A percentile compares a stretch with the other conserved stretches of the same genome.
Evolutionary conservation across 2,113 vertebrate genomes (phyloP).

Genomic region (Caretta caretta): DNA sequence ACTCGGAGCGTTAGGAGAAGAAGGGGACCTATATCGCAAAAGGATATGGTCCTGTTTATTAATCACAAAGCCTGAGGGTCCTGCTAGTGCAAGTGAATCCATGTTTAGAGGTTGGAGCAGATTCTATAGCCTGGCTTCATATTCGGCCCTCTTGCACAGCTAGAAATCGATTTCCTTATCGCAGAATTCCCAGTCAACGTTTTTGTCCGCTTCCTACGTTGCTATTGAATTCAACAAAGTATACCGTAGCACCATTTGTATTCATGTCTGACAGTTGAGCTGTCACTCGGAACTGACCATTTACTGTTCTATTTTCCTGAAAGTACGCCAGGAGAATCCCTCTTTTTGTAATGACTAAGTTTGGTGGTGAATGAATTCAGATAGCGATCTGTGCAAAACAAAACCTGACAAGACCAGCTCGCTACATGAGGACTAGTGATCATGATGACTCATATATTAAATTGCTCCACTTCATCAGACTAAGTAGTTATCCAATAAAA

Average conservation of each 20-base stretch:
- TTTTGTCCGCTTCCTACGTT: accelerated
- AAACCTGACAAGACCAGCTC: not conserved
- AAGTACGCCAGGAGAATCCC: conserved; percentile 15
- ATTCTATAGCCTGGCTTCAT: not conserved
- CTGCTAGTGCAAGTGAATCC: not conserved
- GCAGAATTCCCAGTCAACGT: not conserved
- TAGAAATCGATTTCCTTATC: not conserved
- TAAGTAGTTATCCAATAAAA: conserved; percentile 22
- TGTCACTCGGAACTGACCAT: not conserved
- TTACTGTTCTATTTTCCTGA: conserved; percentile 23
- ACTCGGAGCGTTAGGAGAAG: not conserved
- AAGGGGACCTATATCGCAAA: not conserved
- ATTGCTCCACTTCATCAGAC: conserved; percentile 23
- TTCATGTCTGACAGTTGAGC: not conserved
- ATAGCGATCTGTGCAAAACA: not conserved
- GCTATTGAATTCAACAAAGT: not conserved
- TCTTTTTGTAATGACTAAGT: not conserved
- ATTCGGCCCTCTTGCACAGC: not conserved
- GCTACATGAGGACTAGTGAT: not conserved
- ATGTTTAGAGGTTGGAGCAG: not conserved
- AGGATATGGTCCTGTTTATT: not conserved
- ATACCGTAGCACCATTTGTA: not conserved
- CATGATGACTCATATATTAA: conserved; percentile 40
- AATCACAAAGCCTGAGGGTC: not conserved
- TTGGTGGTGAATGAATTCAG: not conserved